These are phyloP conservation scores for Emmelina monodactyla DNA, from an alignment of 2,888 invertebrate genomes.

Conservation along the genomic window DNA sequence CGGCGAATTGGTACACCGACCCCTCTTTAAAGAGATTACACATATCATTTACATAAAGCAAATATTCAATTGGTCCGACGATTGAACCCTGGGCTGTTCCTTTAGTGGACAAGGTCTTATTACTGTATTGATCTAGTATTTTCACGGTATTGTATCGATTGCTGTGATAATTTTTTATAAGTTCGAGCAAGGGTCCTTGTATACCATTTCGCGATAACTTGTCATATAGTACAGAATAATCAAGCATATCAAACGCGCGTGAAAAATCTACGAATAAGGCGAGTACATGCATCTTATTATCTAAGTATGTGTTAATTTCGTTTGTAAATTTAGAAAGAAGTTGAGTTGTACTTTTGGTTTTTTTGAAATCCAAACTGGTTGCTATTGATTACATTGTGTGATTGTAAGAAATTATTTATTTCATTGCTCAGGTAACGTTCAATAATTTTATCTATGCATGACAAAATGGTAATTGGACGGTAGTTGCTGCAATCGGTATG, in stretches of 20 bases:
- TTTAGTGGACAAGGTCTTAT: background rate
- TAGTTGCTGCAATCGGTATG: conserved; percentile 9
- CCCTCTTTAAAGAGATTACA: conserved; percentile 2
- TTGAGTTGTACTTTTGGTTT: conserved; percentile 7
- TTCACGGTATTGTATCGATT: conserved; percentile 3
- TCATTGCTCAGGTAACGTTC: conserved; percentile 7
- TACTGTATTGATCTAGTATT: background rate
- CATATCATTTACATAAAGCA: conserved; percentile 5
- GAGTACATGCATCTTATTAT: conserved; percentile 5
- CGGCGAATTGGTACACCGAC: conserved; percentile 5
- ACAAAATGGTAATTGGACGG: conserved; percentile 11
- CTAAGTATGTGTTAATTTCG: conserved; percentile 4
- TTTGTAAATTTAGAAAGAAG: conserved; percentile 9
- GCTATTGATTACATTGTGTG: conserved; percentile 4
- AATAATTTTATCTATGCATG: conserved; percentile 9
- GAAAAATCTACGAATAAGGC: conserved; percentile 8
- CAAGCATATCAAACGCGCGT: conserved; percentile 7
- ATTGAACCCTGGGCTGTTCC: conserved; percentile 8
- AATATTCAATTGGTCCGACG: conserved; percentile 1
- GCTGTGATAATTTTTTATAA: conserved; percentile 3
- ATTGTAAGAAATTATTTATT: conserved; percentile 6
- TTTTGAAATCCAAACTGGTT: conserved; percentile 11
- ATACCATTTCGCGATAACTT: conserved; percentile 4
- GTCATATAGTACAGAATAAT: conserved; percentile 1
- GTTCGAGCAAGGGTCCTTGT: conserved; percentile 5